A percentile compares a stretch with the other conserved stretches of the same genome.
These are phyloP conservation scores for Urosaurus nigricauda DNA, from an alignment of 2,797 vertebrate species.

Conservation along the genomic window DNA sequence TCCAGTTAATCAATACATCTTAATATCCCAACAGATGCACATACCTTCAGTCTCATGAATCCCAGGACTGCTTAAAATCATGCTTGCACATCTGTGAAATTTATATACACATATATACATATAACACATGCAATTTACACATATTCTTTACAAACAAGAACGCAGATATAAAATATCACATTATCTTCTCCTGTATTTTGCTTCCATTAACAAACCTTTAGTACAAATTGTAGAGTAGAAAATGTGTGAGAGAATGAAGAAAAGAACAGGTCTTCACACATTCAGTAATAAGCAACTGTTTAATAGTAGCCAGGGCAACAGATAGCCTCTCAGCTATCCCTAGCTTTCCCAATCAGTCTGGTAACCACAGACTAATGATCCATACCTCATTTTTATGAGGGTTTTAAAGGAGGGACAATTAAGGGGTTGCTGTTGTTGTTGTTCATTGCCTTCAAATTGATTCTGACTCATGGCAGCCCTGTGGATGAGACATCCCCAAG, in stretches of 20 bases:
- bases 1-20: constrained; percentile 11
- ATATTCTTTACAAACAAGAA: neutral
- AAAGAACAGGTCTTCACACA: neutral
- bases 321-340: neutral
- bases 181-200: neutral
- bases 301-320: neutral
- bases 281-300: neutral
- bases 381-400: neutral
- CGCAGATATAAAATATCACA: neutral
- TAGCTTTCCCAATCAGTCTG: neutral
- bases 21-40: neutral
- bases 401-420: no score
- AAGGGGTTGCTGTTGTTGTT: no score
- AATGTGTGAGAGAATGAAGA: no score
- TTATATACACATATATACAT: no score
- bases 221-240: neutral
- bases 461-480: no score
- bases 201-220: neutral
- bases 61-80: neutral
- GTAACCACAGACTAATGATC: neutral
- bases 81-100: no score
- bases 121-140: neutral
- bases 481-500: no score
- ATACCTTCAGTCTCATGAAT: constrained; percentile 12
- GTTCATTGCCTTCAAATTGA: no score